Evolutionary conservation across 2,888 invertebrate species (phyloP), one percentile per base, ranked within the genome.

Genomic region (Rotaria sp.): DNA sequence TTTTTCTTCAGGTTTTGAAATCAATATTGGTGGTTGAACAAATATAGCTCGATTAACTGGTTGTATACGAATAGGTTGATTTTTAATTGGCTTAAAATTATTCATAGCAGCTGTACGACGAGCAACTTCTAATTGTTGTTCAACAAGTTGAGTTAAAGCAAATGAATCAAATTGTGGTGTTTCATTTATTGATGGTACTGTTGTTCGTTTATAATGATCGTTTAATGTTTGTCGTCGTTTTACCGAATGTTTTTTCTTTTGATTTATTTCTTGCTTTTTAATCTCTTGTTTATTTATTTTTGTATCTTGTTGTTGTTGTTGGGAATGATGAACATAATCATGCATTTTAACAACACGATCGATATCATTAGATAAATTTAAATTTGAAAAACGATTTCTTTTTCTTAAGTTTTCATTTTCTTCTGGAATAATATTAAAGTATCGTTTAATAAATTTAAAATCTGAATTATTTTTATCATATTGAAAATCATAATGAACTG

Each of bases 311-410:
- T 75, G 75, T 26, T 80, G 45, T 80, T 80, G 80, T 80, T 41
- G 80, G 24, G 80, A 45, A 80, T 80, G 80, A 45, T 35, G 80
- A 24, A 80, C n/a, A 45, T 45, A 80, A 80, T 80, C 80, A 15
- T 80, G 80, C 80, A 80, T 80, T 45, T 80, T 45, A 80, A 80
- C 26, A n/a, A 80, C 3, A 45, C 80, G 80, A 80, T 80, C 45
- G n/a, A 80, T 80, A 45, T 80, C 80, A 45, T 80, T 80, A 8
- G 80, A 80, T 26, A 80, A n/a, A n/a, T 80, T 80, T 45, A 80
- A n/a, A 41, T 80, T 80, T n/a, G 80, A 80, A n/a, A 80, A 80
- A 45, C 80, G 80, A 45, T 67, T 67, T 18, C 18, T 67, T 67
- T 67, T 67, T 18, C 2, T 15, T 5, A 15, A 4, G 38, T 5